Base-by-base conservation (phyloP, 1,140 invertebrate species). In the Thereuonema tuberculata region DNA sequence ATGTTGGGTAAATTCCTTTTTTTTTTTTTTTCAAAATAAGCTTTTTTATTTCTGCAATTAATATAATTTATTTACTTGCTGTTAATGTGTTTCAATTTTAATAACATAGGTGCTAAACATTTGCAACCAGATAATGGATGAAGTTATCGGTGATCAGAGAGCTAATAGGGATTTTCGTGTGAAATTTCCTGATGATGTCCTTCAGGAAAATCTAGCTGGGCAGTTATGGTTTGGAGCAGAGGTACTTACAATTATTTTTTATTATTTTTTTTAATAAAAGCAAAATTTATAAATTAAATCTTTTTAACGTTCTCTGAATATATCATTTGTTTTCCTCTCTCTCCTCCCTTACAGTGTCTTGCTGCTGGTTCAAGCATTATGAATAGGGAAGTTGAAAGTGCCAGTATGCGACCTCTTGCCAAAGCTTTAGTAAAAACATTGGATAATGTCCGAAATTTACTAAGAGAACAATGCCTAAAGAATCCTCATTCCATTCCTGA, bases 191-290 rank as follows among this genome's bases (percentile, higher is more conserved):
- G 96, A 98, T 74, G 95, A 98, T 72, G 92, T 99, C 2, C 80
- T 98, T 67, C 93, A 97, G 73, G 95, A 98, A 70, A 97, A 94
- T 76, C 75, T 99, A 21, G 91, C 93, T 23, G 95, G 95, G 0
- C 96, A 99, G 75, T 77, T 99, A 17, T 99, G 96, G 96, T 99
- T 99, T 78, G 95, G 95, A n/a, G 96, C 96, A 37, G 96, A 99
- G 82, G 87, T 89, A 75, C 68, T 62, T 65, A 28, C 27, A 43
- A 25, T 21, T 17, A 21, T 62, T 21, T 29, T 56, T 56, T 54
- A 28, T 21, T 59, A 28, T 17, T 21, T 28, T 59, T 21, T n/a
- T n/a, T n/a, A n/a, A n/a, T n/a, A n/a, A n/a, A n/a, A n/a, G n/a
- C 5, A 15, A 52, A 59, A 14, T 57, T 5, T 23, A 3, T n/a